Conservation (phyloP, 2,888 invertebrate species). For the Coelopa pilipes region DNA sequence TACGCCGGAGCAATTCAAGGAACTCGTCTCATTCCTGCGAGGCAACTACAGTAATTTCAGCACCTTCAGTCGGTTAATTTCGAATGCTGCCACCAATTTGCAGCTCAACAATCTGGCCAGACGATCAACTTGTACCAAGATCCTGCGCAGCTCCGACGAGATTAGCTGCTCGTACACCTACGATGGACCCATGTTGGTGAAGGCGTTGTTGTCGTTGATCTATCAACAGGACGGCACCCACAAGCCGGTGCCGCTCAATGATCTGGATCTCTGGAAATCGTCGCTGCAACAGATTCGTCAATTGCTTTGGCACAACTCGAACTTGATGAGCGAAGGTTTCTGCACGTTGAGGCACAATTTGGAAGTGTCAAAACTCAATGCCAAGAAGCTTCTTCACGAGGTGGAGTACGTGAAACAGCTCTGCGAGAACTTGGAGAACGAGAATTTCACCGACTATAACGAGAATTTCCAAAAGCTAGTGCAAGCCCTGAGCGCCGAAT, state of each 20-base stretch:
- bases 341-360: conserved; percentile 45
- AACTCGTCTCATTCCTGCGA: conserved; percentile 47
- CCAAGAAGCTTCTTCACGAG: conserved; percentile 56
- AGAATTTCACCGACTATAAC: conserved; percentile 51
- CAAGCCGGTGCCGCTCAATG: conserved; percentile 57
- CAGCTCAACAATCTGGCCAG: conserved; percentile 55
- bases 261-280: conserved; percentile 57
- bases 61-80: conserved; percentile 51
- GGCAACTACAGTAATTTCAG: conserved; percentile 57
- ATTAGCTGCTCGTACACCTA: conserved; percentile 53
- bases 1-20: conserved; percentile 42
- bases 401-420: conserved; percentile 52
- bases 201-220: conserved; percentile 52
- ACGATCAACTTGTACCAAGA: conserved; percentile 48
- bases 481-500: conserved; percentile 39
- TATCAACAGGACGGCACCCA: conserved; percentile 56
- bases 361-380: conserved; percentile 45
- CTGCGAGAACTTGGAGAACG: conserved; percentile 45
- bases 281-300: conserved; percentile 62
- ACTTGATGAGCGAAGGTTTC: conserved; percentile 47
- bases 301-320: conserved; percentile 70
- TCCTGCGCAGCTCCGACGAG: conserved; percentile 45
- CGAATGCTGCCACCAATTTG: conserved; percentile 44
- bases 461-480: conserved; percentile 51
- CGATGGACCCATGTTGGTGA: conserved; percentile 56